These are phyloP conservation scores for Brachionus asplanchnoidis DNA, from an alignment of 1,140 invertebrate species.

Conservation along the genomic window DNA sequence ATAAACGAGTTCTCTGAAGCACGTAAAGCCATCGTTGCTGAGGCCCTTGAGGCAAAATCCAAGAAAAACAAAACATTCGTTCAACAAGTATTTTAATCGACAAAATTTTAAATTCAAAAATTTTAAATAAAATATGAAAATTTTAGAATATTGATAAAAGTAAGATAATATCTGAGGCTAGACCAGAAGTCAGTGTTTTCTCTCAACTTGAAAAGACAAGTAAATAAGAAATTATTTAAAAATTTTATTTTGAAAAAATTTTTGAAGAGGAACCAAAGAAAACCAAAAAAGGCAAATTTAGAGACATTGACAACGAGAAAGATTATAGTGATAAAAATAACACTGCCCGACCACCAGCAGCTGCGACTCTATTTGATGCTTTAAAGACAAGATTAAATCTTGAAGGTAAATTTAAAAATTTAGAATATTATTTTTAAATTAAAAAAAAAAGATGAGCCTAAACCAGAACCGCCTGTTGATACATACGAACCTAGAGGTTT, in stretches of 20 bases:
- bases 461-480: neutral
- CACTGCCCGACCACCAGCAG: neutral
- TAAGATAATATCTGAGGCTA: neutral
- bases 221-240: neutral
- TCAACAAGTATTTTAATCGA: neutral
- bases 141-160: conserved; percentile 25
- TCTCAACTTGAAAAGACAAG: neutral
- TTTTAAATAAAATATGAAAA: neutral
- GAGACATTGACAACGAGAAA: conserved; percentile 12
- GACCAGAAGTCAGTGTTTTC: neutral
- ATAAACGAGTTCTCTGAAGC: neutral
- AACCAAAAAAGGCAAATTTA: conserved; percentile 12
- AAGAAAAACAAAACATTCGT: neutral
- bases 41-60: neutral
- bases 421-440: neutral
- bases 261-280: neutral
- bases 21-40: neutral
- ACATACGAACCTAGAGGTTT: neutral
- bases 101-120: neutral
- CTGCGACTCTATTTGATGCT: neutral
- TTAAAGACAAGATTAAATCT: conserved; percentile 16
- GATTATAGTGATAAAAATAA: conserved; percentile 28
- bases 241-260: no score
- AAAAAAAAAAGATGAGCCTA: neutral
- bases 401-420: neutral